These are phyloP conservation scores for Cheilosia vernalis DNA, from an alignment of 2,888 invertebrate species.

Conservation along the genomic window DNA sequence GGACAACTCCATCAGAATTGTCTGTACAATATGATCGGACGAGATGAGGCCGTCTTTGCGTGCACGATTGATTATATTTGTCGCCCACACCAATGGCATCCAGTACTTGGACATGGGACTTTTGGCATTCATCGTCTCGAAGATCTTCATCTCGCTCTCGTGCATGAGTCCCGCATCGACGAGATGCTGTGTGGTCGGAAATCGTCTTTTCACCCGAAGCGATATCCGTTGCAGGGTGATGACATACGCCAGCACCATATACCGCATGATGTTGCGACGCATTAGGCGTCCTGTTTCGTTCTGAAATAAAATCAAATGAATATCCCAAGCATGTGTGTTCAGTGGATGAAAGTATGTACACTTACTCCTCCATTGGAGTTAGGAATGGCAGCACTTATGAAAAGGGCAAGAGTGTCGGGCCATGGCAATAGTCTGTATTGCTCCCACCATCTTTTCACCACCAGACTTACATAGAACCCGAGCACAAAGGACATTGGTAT, in stretches of 20 bases:
- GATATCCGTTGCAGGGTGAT: constrained; percentile 95
- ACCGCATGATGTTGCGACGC: constrained; percentile 94
- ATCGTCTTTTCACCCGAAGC: constrained; percentile 92
- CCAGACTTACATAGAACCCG: constrained; percentile 96
- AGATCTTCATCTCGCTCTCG: constrained; percentile 95
- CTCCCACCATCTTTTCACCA: constrained; percentile 98
- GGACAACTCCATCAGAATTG: constrained; percentile 93
- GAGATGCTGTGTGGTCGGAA: constrained; percentile 95
- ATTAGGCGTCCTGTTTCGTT: constrained; percentile 94
- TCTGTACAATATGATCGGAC: constrained; percentile 96
- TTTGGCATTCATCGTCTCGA: constrained; percentile 94
- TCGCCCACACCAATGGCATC: constrained; percentile 97
- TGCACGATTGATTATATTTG: constrained; percentile 94
- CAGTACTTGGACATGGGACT: constrained; percentile 96
- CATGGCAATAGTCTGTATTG: constrained; percentile 96
- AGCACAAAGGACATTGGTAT: constrained; percentile 98
- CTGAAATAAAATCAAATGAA: constrained; percentile 83
- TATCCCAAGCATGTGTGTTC: not conserved
- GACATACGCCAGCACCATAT: constrained; percentile 94
- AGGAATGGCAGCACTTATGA: constrained; percentile 95
- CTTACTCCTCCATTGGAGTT: constrained; percentile 86
- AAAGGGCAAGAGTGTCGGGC: constrained; percentile 96
- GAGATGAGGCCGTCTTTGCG: constrained; percentile 92
- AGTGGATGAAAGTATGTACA: constrained; percentile 49
- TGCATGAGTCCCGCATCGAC: constrained; percentile 96